Evolutionary conservation across 1,140 invertebrate species (phyloP).

Genomic region (Zaprionus taronus): DNA sequence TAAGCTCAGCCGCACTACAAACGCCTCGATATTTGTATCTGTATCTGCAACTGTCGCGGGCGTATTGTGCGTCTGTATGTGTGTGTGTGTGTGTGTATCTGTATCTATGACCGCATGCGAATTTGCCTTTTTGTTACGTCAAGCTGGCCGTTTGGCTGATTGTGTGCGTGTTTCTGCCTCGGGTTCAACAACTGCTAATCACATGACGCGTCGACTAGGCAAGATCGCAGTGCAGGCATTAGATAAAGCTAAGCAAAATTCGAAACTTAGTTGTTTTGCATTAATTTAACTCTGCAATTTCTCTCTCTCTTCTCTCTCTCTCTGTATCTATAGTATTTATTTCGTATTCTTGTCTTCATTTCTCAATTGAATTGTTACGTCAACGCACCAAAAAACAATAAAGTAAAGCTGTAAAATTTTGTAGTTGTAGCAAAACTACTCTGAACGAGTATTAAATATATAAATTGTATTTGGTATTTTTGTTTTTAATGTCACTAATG

Average conservation of each 20-base stretch:
- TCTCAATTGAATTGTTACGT: conserved; percentile 15
- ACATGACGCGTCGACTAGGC: conserved; percentile 43
- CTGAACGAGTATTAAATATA: conserved; percentile 19
- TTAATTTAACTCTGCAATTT: background rate
- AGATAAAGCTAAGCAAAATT: background rate
- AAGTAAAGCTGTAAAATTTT: conserved; percentile 32
- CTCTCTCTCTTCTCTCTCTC: background rate
- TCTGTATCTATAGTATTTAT: background rate
- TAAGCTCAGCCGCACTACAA: conserved; percentile 35
- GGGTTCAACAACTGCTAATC: conserved; percentile 81
- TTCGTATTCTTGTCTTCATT: background rate
- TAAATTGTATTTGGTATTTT: conserved; percentile 30
- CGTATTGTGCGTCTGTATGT: background rate
- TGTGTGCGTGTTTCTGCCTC: conserved; percentile 30
- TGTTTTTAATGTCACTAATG: conserved; percentile 22
- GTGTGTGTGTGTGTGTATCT: conserved; percentile 22
- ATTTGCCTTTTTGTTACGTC: conserved; percentile 42
- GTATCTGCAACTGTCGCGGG: conserved; percentile 4
- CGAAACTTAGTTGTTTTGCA: background rate
- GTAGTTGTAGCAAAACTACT: background rate
- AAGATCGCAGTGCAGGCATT: conserved; percentile 26
- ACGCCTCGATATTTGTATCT: background rate
- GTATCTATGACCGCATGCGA: conserved; percentile 19
- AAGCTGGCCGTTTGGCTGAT: background rate
- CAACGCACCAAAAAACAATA: conserved; percentile 1